Base-by-base conservation (phyloP, 2,888 invertebrate species). In the Synergus umbraculus region DNA sequence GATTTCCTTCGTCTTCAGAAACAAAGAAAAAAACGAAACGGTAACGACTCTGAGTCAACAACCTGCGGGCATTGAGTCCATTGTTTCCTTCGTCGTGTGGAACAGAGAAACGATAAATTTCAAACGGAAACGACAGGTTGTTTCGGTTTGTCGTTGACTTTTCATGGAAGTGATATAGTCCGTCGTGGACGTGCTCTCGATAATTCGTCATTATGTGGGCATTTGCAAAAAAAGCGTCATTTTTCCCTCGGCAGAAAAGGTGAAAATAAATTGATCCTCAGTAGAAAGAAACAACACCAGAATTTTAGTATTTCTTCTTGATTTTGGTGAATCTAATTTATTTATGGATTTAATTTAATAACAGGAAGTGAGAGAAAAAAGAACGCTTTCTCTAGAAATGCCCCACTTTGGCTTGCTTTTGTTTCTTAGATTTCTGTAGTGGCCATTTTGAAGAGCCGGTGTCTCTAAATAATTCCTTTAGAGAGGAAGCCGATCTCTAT, bases 51-150 rank as follows among this genome's bases (percentile, higher is more conserved):
- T 84, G 86, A 88, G 88, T 88, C 88, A 88, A 88, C 86, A 88
- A 88, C 88, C 88, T 87, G 84, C 85, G 84, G 84, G 83, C 85
- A 88, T 88, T 88, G 85, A 85, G 86, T 81, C 86, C 84, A 87
- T 87, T 87, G 87, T 87, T 87, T 84, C 79, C 82, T 83, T 80
- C 83, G 78, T 84, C 79, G 76, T 81, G 81, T 82, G 82, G 83
- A 84, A 83, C 86, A 83, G 81, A 84, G 79, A 83, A 66, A 84
- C 81, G 83, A 84, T 83, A 87, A 87, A 86, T 86, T 87, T 86
- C 83, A 84, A 87, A 84, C 86, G 88, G 87, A 87, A 87, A 83
- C 87, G 85, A 87, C 86, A 84, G 83, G 84, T 85, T 79, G 82
- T 82, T 81, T 82, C 82, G 78, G 79, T 84, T 85, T 83, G 83